Evolutionary conservation across 2,888 invertebrate genomes (phyloP), one percentile per base, ranked within the genome.

Genomic region (Agriopis aurantiaria): DNA sequence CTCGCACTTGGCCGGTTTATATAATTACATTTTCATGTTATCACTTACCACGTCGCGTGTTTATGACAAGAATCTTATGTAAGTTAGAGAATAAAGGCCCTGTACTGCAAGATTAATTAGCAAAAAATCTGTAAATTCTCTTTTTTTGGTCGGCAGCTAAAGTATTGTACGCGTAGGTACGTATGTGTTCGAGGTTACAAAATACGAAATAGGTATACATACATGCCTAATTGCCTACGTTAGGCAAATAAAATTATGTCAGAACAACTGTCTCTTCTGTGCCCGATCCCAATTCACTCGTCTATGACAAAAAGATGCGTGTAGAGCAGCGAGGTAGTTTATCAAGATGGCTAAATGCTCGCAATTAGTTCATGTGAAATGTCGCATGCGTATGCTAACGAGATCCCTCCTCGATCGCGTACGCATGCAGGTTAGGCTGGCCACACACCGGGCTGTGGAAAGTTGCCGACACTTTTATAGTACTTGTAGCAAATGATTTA

Each of bases 341-440:
- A 93, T 94, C 92, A 89, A 90, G 90, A 92, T 91, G 91, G 91
- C 92, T 93, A 93, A 93, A 92, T 88, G 91, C 88, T 89, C 83
- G 91, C 93, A 93, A 94, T 93, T 94, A 93, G 93, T 88, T 84
- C 88, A 89, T 90, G 93, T 91, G 93, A 94, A 94, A 94, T 93
- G 93, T 94, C 93, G 89, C 92, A 88, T 90, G 86, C 82, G 87
- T 91, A 90, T 90, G 93, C 93, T 94, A 94, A 94, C 93, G 92
- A 94, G 90, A 88, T 88, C 88, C 86, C 86, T 87, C 83, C 85
- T 84, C 83, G 83, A 82, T 86, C 85, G 82, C 80, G 81, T 84
- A 84, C 80, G 80, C 80, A 75, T 81, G 56, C 23, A 51, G 59
- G 51, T 63, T 64, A 68, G 65, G 60, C 62, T 14, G 41, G 23